Evolutionary conservation across 2,797 vertebrate species (phyloP).

Genomic region (Lepilemur ruficaudatus): DNA sequence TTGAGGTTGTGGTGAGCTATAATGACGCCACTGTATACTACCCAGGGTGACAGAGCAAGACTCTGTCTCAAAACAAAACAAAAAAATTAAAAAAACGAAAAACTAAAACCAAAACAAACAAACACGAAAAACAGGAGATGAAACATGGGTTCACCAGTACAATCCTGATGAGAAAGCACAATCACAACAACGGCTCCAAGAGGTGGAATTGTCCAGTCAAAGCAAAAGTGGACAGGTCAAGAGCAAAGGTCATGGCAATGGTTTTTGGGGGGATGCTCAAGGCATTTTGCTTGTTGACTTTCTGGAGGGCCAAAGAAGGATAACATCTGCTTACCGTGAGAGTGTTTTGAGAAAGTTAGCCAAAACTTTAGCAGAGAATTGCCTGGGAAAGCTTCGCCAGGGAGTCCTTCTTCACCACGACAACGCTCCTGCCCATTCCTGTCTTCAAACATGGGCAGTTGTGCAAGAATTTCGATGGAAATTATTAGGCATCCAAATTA

Average conservation of each 20-base stretch:
- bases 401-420: background rate
- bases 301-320: background rate
- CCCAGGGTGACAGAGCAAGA: too few relatives aligned
- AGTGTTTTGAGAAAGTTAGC: background rate
- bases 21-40: too few relatives aligned
- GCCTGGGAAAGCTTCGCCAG: background rate
- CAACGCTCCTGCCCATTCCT: background rate
- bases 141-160: background rate
- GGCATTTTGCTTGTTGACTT: background rate
- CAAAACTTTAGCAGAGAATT: background rate
- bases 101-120: background rate
- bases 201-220: background rate
- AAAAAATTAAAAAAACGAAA: too few relatives aligned
- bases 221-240: background rate
- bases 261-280: background rate
- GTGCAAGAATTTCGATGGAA: background rate
- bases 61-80: too few relatives aligned
- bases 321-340: background rate
- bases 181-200: background rate
- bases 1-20: too few relatives aligned
- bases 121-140: background rate
- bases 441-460: background rate
- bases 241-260: background rate
- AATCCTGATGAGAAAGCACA: background rate
- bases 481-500: background rate